Base-by-base conservation (phyloP, 2,797 vertebrate species). In the Peromyscus nudipes region DNA sequence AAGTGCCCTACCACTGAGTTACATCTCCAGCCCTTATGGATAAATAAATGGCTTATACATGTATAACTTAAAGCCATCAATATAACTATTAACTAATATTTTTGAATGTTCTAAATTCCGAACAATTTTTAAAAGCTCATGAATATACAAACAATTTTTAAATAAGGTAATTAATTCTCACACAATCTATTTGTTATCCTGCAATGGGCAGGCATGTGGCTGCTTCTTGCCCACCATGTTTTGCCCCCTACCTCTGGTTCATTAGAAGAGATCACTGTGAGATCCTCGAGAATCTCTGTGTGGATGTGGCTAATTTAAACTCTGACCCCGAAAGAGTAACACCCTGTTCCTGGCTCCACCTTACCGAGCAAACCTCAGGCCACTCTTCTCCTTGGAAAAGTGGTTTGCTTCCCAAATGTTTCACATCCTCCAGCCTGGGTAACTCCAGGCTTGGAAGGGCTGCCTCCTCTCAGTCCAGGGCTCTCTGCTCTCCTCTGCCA, bases 61-160 rank as follows among this genome's bases (percentile, higher is more conserved):
- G 16, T 71, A 6, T 57, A 73, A 76, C 2, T 73, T 84, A 43
- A 64, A 96, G 17, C 89, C 57, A 49, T 6, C 40, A 16, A 13
- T 31, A 21, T 34, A n/a, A 46, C 43, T 77, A 64, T 16, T 55
- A 57, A 71, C 67, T 40, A 49, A 37, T 73, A 40, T 40, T 73
- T 46, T 86, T 71, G 23, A 89, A 60, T 60, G 27, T 4, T 6
- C 69, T 75, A 14, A 55, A n/a, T 83, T 43, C 57, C 0, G 57
- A 43, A 83, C 34, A 37, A 71, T 57, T 37, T 77, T 67, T 4
- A 64, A 84, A 85, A 89, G 60, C 5, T 71, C 43, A 40, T 17
- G n/a, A 82, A 64, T 37, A 40, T 49, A 46, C 55, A 96, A 71
- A 49, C 52, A 55, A 17, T 57, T 92, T 96, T 83, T 83, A 87